Base-by-base conservation (phyloP, 2,888 invertebrate genomes). In the Willowsia nigromaculata region DNA sequence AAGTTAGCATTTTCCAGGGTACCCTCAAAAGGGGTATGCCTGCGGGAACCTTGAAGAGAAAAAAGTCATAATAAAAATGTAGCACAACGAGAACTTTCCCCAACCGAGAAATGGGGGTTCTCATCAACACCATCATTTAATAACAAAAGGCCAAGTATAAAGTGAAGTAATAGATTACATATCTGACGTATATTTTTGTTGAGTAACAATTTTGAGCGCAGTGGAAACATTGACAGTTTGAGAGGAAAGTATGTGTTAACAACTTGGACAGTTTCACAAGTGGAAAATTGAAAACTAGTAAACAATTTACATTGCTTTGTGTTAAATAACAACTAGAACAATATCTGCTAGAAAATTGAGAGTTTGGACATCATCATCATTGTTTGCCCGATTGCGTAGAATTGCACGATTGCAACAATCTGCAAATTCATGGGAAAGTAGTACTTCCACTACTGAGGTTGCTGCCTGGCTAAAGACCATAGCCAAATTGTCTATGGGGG, bases 1-100 rank as follows among this genome's bases (percentile, higher is more conserved):
- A 81, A 78, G 85, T 59, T 47, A 76, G 40, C 11, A n/a, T 78
- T 33, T n/a, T 59, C 40, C 25, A 37, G 88, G 88, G 50, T 88
- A 78, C 88, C 88, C 88, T 84, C 27, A 40, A 65, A 65, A n/a
- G n/a, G 88, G 88, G 88, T 88, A 88, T 40, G 88, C 88, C 88
- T 53, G 68, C 22, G 59, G 27, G 56, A 56, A 47, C 80, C n/a
- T 68, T 13, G 76, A 78, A 25, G 13, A n/a, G 18, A 65, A 80
- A 15, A 86, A 15, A 47, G 37, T 76, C 30, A 87, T 62, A 76
- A 59, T 50, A 62, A 71, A 74, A 88, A 88, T 88, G 88, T 88
- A 88, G 88, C 88, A 88, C 83, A 82, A 88, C 86, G 80, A 85
- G 18, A 80, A 80, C 68, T 33, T 43, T 86, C 86, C 86, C 86